phyloP scores from a whole-genome alignment of 2,888 invertebrate species.

The Schizotus pectinicornis region DNA sequence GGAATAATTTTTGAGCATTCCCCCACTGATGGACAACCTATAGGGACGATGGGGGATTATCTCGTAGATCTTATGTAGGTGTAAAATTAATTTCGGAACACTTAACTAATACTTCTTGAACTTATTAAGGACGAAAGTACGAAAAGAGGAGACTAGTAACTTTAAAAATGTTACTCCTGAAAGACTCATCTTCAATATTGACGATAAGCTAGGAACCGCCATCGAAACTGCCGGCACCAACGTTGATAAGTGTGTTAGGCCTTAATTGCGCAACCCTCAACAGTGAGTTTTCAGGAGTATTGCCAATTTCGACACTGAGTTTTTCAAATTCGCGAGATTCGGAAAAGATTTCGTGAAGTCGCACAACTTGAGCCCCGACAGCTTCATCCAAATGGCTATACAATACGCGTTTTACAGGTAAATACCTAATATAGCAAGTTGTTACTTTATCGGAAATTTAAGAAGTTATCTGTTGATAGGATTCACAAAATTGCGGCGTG shows the following conservation, averaged over 20 bases:
- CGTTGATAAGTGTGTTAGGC: slow-evolving; percentile 37
- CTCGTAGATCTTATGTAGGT: slow-evolving; percentile 76
- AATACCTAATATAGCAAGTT: slow-evolving; percentile 4
- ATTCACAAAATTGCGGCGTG: slow-evolving; percentile 76
- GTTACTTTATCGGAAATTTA: too few relatives aligned
- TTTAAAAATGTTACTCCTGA: slow-evolving; percentile 52
- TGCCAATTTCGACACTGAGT: slow-evolving; percentile 77
- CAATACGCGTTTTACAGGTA: slow-evolving; percentile 87
- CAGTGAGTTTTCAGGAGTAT: slow-evolving; percentile 65
- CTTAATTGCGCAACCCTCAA: slow-evolving; percentile 5
- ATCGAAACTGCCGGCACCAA: slow-evolving; percentile 33
- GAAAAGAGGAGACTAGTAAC: slow-evolving; percentile 57
- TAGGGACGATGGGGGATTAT: slow-evolving; percentile 85
- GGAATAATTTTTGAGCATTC: slow-evolving; percentile 94
- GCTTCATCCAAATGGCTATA: slow-evolving; percentile 93
- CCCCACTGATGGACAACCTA: slow-evolving; percentile 92
- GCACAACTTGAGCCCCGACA: slow-evolving; percentile 91
- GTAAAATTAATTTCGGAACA: slow-evolving; percentile 6
- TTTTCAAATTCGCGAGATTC: slow-evolving; percentile 79
- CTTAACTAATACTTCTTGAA: not conserved
- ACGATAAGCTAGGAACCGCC: slow-evolving; percentile 22
- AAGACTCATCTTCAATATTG: slow-evolving; percentile 61
- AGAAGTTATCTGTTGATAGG: slow-evolving; percentile 55
- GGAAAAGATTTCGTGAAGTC: slow-evolving; percentile 89
- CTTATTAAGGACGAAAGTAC: slow-evolving; percentile 48